Percentiles rank a stretch among this genome's conserved stretches.
These are phyloP conservation scores for Nymphalis c-album DNA, from an alignment of 2,888 invertebrate species.

Conservation along the genomic window DNA sequence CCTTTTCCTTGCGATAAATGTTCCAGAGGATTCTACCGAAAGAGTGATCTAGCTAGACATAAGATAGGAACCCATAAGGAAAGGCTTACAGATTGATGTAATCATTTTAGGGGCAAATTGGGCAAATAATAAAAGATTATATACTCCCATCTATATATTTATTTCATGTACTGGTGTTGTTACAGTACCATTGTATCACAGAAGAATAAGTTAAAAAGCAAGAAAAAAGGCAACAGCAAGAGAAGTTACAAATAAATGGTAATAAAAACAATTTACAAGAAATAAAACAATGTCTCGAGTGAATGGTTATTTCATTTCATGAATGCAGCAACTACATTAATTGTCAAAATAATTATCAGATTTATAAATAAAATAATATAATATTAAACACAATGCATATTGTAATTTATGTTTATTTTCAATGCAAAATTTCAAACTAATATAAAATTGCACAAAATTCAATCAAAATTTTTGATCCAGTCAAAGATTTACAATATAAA, in stretches of 20 bases:
- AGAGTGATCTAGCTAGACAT: slow-evolving; percentile 69
- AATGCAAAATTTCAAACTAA: slow-evolving; percentile 2
- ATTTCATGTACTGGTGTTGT: slow-evolving; percentile 30
- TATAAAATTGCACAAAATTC: slow-evolving; percentile 66
- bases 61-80: slow-evolving; percentile 67
- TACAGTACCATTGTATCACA: slow-evolving; percentile 36
- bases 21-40: slow-evolving; percentile 68
- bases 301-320: slow-evolving; percentile 45
- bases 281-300: slow-evolving; percentile 51
- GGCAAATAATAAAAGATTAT: slow-evolving; percentile 22
- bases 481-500: slow-evolving; percentile 59
- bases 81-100: slow-evolving; percentile 43
- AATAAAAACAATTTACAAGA: slow-evolving; percentile 29
- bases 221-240: slow-evolving; percentile 35
- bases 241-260: slow-evolving; percentile 33
- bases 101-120: slow-evolving; percentile 22
- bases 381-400: slow-evolving; percentile 50
- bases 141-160: slow-evolving; percentile 33
- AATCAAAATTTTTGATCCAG: slow-evolving; percentile 78
- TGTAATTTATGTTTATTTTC: slow-evolving; percentile 7
- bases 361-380: slow-evolving; percentile 52
- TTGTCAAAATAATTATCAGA: slow-evolving; percentile 47
- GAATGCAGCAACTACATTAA: slow-evolving; percentile 42
- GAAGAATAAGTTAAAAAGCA: slow-evolving; percentile 36
- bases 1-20: slow-evolving; percentile 67